Base-by-base conservation (phyloP, 1,140 invertebrate genomes). In the Trigoniulus corallinus region DNA sequence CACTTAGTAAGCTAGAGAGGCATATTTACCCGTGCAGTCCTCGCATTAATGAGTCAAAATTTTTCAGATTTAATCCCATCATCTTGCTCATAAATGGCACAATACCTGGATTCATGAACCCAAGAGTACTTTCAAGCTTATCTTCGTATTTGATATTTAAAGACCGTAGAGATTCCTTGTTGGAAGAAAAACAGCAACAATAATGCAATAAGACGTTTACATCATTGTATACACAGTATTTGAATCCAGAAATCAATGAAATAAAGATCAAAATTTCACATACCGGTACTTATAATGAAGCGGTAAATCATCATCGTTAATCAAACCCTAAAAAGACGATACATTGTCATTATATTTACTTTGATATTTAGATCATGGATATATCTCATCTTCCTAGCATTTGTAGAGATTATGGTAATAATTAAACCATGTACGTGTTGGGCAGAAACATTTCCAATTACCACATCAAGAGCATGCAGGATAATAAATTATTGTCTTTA, bases 61-160 rank as follows among this genome's bases (percentile, higher is more conserved):
- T 73, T 59, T 74, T 74, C 29, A 18, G 37, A 53, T 76, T 69
- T 56, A 88, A 74, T 48, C 78, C 78, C 63, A 86, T 75, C 50
- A 77, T 71, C 60, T 78, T 74, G 55, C 79, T 74, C 51, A 88
- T 74, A 72, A 79, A 81, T 67, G 78, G 78, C 59, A 87, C 79
- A 72, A 80, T 85, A 70, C 85, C 86, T 37, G 84, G 84, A 73
- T 92, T 93, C 72, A 82, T 81, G 74, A 89, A 91, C 57, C 84
- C 84, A 58, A 81, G 71, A 61, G 82, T 84, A 68, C 80, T 82
- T 56, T 50, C 78, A 67, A 78, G 80, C 62, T 44, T 60, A 7
- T 7, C 50, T 2, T 57, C 59, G 41, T 64, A 56, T 20, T 59
- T 41, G 45, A 58, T 63, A 43, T 59, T 50, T 51, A 61, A 66